A percentile compares a stretch with the other conserved stretches of the same genome.
Evolutionary conservation across 2,797 vertebrate species (phyloP).

Genomic region (Muscicapa striata): DNA sequence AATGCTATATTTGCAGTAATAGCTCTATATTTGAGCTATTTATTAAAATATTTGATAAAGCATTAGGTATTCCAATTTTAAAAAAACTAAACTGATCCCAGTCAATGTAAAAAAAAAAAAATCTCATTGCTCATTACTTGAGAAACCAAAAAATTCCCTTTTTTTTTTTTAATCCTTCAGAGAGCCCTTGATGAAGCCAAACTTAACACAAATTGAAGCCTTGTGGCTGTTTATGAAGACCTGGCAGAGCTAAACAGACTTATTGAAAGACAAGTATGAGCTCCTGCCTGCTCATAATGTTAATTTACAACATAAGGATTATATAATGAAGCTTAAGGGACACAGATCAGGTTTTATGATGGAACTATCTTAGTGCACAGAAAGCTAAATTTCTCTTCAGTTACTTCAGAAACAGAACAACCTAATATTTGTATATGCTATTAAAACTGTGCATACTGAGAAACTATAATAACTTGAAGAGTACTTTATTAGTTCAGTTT

Average conservation of each 20-base stretch:
- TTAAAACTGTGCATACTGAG: not conserved
- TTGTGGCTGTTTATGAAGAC: not conserved
- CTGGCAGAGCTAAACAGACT: not conserved
- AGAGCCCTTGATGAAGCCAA: not conserved
- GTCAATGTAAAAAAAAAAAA: rapidly evolving
- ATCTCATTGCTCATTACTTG: not conserved
- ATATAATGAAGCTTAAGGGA: not conserved
- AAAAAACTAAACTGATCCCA: not conserved
- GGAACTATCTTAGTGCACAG: not conserved
- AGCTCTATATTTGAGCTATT: not conserved
- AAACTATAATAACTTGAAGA: not conserved
- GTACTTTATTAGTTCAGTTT: not conserved
- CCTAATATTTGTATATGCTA: not conserved
- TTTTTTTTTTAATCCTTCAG: not conserved
- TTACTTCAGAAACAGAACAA: not conserved
- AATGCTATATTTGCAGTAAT: too few relatives aligned
- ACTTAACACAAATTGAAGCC: not conserved
- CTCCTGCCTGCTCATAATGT: not conserved
- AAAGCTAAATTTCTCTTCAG: not conserved
- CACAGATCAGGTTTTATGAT: not conserved
- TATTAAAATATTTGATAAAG: not conserved
- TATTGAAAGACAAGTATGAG: not conserved
- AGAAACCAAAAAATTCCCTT: rapidly evolving
- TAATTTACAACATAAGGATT: not conserved
- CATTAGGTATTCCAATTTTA: not conserved